Base-by-base conservation (phyloP, 1,140 invertebrate species). In the Papilio aristodemus region DNA sequence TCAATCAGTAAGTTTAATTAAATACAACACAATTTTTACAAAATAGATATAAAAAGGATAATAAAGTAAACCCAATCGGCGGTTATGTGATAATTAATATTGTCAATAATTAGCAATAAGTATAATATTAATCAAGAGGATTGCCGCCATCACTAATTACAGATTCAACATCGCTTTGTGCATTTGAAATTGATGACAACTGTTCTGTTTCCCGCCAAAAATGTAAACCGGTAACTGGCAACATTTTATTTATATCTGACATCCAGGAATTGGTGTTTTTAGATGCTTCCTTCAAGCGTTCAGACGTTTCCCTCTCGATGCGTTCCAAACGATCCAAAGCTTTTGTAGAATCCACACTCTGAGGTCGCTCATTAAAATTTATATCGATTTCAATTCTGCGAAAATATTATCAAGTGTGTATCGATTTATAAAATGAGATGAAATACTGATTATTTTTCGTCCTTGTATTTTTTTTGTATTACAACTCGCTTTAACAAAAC, bases 351-450 rank as follows among this genome's bases (percentile, higher is more conserved):
- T 90, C 88, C n/a, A 58, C 68, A 39, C 73, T 77, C 71, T 75
- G 67, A 10, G 82, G 81, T 72, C 84, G 70, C 17, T 77, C 67
- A 60, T 80, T 83, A 36, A 88, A 85, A 68, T 89, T 82, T 3
- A 90, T 85, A 27, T 89, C 79, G 22, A 89, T 87, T 37, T 89
- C 83, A 68, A 90, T 90, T 69, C 87, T 90, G 76, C 11, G 46
- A 54, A 54, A 54, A 54, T 54, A 22, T 54, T 17, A 8, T 17
- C 8, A 2, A 17, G 3, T 32, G 27, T 32, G 6, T 32, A 32
- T 32, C 6, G 27, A 2, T 2, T 2, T 32, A 32, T 11, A 32
- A 71, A 69, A 46, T 66, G 72, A 77, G 39, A 62, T 19, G 67
- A 67, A 67, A 66, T 37, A 32, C 27, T 32, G 27, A 32, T 32